A percentile compares a stretch with the other conserved stretches of the same genome.
Evolutionary conservation across 2,113 vertebrate genomes (phyloP).

Genomic region (Crypturellus undulatus): DNA sequence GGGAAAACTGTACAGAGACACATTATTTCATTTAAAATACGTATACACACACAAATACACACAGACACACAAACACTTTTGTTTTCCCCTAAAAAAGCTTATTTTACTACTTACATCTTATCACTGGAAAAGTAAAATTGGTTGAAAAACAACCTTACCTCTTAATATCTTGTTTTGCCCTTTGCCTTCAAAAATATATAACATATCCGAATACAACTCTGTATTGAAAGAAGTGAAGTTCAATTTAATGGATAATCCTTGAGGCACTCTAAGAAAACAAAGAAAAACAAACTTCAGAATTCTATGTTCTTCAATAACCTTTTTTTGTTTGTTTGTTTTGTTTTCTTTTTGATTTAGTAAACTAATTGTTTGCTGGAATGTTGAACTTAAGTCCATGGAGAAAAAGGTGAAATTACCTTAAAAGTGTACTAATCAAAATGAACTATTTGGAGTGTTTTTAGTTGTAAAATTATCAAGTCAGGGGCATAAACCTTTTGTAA

Average conservation of each 20-base stretch:
- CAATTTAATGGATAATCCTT: conserved; percentile 76
- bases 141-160: conserved; percentile 70
- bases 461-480: background rate
- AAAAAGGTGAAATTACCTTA: background rate
- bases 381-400: background rate
- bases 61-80: background rate
- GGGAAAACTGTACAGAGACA: accelerated
- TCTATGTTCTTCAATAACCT: background rate
- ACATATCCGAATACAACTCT: conserved; percentile 39
- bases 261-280: conserved; percentile 70
- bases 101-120: background rate
- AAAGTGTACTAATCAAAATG: background rate
- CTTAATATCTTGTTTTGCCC: conserved; percentile 78
- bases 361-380: background rate
- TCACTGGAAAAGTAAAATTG: background rate
- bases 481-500: background rate
- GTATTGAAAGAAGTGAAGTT: conserved; percentile 75
- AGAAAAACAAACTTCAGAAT: conserved; percentile 13
- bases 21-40: background rate
- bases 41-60: background rate
- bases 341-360: background rate
- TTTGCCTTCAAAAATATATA: conserved; percentile 81
- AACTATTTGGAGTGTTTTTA: background rate
- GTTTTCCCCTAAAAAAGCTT: background rate
- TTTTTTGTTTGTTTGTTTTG: background rate